These are phyloP conservation scores for Poeciliopsis turneri DNA, from an alignment of 2,797 vertebrate species.

Conservation along the genomic window DNA sequence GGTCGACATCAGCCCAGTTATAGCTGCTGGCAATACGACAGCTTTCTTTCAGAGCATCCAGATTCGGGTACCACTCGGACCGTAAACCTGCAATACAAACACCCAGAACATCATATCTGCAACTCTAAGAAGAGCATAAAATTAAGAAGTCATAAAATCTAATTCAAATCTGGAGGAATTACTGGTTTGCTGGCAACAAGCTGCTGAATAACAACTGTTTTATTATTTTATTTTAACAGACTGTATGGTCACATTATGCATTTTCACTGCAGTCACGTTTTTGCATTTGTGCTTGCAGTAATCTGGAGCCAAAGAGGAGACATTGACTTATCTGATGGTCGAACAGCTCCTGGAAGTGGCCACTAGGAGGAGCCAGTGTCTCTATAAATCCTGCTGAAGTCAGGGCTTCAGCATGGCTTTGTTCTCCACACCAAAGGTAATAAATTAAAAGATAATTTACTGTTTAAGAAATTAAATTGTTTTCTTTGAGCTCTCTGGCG, in stretches of 20 bases:
- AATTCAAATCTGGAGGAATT: conserved; percentile 28
- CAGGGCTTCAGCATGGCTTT: conserved; percentile 68
- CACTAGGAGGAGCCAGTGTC: conserved; percentile 77
- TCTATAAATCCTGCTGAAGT: conserved; percentile 30
- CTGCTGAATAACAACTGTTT: neutral
- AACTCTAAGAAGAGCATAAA: conserved; percentile 37
- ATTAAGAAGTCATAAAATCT: conserved; percentile 20
- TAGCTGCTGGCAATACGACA: conserved; percentile 94
- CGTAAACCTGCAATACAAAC: conserved; percentile 82
- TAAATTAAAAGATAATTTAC: conserved; percentile 71
- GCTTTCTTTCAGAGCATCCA: conserved; percentile 94
- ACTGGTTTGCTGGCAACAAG: conserved; percentile 18
- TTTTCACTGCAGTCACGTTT: conserved; percentile 41
- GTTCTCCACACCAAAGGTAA: conserved; percentile 73
- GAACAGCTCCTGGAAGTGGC: conserved; percentile 15
- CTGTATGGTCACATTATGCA: conserved; percentile 6
- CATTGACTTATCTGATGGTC: conserved; percentile 30
- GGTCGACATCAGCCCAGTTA: conserved; percentile 94
- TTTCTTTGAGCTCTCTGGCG: conserved; percentile 40
- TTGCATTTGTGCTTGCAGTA: conserved; percentile 22
- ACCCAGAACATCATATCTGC: conserved; percentile 48
- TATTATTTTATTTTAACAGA: neutral
- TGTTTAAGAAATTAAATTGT: conserved; percentile 46
- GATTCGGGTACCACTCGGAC: conserved; percentile 91
- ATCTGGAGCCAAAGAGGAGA: conserved; percentile 27